phyloP scores from a whole-genome alignment of 1,140 invertebrate species.

The Holotrichia oblita region DNA sequence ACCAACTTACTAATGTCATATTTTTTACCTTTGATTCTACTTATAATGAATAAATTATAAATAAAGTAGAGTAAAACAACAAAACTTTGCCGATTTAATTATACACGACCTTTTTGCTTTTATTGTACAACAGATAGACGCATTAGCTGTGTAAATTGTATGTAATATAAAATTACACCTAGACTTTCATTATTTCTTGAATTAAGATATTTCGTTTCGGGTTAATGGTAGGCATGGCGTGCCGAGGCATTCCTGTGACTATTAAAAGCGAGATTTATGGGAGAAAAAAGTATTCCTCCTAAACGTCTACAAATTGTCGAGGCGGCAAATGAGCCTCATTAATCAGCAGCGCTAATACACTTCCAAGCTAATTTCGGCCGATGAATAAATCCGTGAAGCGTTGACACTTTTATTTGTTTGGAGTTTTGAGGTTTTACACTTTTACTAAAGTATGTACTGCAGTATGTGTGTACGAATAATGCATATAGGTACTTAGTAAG shows the following conservation, averaged over 20 bases:
- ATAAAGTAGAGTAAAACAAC: no score
- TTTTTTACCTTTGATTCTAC: no score
- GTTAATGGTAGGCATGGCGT: background rate
- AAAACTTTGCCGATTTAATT: no score
- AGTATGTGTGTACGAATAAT: no score
- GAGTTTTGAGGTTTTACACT: constrained; percentile 41
- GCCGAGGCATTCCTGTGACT: constrained; percentile 52
- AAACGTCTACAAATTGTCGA: constrained; percentile 62
- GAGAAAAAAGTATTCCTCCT: constrained; percentile 57
- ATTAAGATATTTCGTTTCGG: constrained; percentile 6
- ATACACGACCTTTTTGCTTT: no score
- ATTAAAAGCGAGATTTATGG: constrained; percentile 61
- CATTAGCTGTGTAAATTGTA: no score
- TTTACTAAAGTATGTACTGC: constrained; percentile 20
- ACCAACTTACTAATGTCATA: no score
- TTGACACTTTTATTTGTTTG: constrained; percentile 56
- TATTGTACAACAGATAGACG: no score
- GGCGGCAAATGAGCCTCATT: constrained; percentile 61
- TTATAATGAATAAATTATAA: no score
- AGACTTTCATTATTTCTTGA: background rate
- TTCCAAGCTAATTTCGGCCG: constrained; percentile 57
- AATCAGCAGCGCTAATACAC: constrained; percentile 59
- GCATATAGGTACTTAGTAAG: no score
- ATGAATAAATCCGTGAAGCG: constrained; percentile 55
- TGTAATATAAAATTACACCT: no score